These are phyloP conservation scores for Glaucomys volans DNA, from an alignment of 2,113 vertebrate species.

Conservation along the genomic window DNA sequence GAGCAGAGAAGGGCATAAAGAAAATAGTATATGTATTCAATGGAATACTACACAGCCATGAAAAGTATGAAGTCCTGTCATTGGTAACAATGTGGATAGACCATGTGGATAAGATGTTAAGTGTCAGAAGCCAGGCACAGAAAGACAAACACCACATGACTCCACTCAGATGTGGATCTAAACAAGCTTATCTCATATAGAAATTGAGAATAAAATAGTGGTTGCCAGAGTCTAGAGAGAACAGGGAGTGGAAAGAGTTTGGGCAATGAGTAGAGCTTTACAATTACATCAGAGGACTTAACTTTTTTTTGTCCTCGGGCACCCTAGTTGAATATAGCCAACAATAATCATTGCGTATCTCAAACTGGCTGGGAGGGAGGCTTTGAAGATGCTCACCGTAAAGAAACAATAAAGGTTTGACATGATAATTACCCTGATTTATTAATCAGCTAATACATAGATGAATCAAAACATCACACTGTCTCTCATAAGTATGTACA, in stretches of 20 bases:
- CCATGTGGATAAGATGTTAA: not conserved
- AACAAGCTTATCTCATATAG: not conserved
- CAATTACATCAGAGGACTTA: not conserved
- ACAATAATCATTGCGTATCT: not conserved
- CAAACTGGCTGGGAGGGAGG: not conserved
- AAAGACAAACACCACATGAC: not conserved
- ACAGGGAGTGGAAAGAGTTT: accelerated
- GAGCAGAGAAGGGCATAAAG: not conserved
- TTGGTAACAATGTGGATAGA: not conserved
- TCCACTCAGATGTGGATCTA: not conserved
- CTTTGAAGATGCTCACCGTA: not conserved
- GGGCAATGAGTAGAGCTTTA: not conserved
- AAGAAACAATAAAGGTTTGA: not conserved
- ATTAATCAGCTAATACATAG: not conserved
- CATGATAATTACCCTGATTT: not conserved
- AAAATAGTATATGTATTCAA: not conserved
- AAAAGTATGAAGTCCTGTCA: not conserved
- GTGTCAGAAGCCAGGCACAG: not conserved
- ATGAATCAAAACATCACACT: not conserved
- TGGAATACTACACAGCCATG: not conserved
- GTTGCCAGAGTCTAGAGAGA: not conserved
- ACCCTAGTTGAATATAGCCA: not conserved
- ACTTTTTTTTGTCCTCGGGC: not conserved
- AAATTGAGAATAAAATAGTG: not conserved
- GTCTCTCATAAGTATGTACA: not conserved